phyloP scores from a whole-genome alignment of 2,797 vertebrate species.

The Ctenopoma multispine region DNA sequence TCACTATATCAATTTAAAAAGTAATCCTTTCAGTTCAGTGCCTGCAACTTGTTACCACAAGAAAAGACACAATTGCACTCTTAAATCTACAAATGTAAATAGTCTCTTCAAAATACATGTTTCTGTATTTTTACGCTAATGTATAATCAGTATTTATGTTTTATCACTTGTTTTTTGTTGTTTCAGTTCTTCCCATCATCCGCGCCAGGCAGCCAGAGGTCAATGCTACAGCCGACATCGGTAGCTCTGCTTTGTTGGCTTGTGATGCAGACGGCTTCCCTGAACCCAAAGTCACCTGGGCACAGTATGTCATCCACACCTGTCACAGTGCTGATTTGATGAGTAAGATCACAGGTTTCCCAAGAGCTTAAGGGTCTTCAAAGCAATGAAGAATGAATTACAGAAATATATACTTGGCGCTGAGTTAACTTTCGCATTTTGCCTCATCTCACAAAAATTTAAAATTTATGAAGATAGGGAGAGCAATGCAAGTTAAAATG shows the following conservation, averaged over 20 bases:
- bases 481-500: not conserved
- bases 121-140: too few species aligned
- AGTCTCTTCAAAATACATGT: too few species aligned
- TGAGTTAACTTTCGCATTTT: not conserved
- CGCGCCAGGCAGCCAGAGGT: constrained; percentile 89
- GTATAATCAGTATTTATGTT: too few species aligned
- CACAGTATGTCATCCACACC: constrained; percentile 84
- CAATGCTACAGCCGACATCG: constrained; percentile 93
- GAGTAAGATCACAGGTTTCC: not conserved
- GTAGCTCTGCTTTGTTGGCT: constrained; percentile 88
- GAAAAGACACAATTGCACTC: too few species aligned
- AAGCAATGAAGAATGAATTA: not conserved
- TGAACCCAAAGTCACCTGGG: constrained; percentile 94
- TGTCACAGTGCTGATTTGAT: not conserved
- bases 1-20: too few species aligned
- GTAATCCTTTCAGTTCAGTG: too few species aligned
- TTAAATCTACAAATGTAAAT: too few species aligned
- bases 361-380: not conserved
- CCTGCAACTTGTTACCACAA: too few species aligned
- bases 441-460: not conserved
- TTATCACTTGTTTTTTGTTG: not conserved
- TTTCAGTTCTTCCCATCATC: constrained; percentile 93
- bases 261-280: constrained; percentile 96
- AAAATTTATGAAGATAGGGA: not conserved
- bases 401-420: not conserved